Base-by-base conservation (phyloP, 2,888 invertebrate species). In the Synergus umbraculus region DNA sequence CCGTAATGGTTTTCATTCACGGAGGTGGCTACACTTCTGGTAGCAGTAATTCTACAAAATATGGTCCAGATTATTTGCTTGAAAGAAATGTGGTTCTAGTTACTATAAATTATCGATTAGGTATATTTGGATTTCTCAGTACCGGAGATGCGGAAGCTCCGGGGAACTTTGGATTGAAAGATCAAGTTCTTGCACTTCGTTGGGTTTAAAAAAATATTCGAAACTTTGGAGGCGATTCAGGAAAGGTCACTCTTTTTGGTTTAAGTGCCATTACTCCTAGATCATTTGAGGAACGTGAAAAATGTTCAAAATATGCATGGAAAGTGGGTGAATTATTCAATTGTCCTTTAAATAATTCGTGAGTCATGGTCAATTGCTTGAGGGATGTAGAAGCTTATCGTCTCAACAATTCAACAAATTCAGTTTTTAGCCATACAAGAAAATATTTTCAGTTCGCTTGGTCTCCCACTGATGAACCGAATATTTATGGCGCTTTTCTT, bases 261-360 rank as follows among this genome's bases (percentile, higher is more conserved):
- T 5, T 60, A 22, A 60, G 60, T 22, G 22, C 82, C 81, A 63
- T 85, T 37, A 43, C 76, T 49, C 81, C 83, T 7, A 83, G 83
- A 83, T 81, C 78, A 0, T 84, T 80, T 73, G 60, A 54, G 4
- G 81, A 81, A 2, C 79, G 65, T 18, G 54, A 77, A 9, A 9
- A 9, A 0, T 84, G 85, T 79, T 82, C 76, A 49, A 49, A 80
- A 8, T 79, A 81, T 64, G 82, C 22, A 18, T 60, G 22, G 60
- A 9, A 2, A 18, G 22, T 60, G 18, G 22, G 60, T 10, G 60
- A 60, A 60, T 60, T 60, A 60, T 60, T 60, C 22, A 4, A n/a
- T 60, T 60, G 60, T 22, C 22, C 60, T 22, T 12, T 60, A 4
- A 22, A 0, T 60, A 4, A 60, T 22, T 60, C 22, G 3, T 9